Base-by-base conservation (phyloP, 2,888 invertebrate genomes). In the Pycnomerus fuliginosus region DNA sequence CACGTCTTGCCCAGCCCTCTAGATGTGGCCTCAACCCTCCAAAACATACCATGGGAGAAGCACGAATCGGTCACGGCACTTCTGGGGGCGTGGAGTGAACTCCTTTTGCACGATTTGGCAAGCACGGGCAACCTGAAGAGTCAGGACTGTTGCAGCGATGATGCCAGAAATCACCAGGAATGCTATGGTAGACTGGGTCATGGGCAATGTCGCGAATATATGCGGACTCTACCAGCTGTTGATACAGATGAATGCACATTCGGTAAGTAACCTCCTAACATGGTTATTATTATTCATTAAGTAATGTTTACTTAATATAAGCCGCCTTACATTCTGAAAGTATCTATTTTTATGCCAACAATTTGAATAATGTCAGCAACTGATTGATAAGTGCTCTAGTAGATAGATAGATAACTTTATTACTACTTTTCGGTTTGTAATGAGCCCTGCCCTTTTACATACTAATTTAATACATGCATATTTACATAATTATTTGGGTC, bases 51-150 rank as follows among this genome's bases (percentile, higher is more conserved):
- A 16, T 72, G 78, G 10, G 69, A 73, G 0, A 75, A 80, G 30
- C 88, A 88, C 68, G 85, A 85, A 55, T 87, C 84, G 52, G 82
- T 89, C 17, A 88, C 86, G 16, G 85, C 87, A 57, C 76, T 90
- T 61, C 70, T 88, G 30, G 87, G 88, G 0, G 83, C 88, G 0
- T 90, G 90, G 90, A 84, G 88, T 27, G 86, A 88, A 60, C 69
- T 90, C 15, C 65, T 90, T 14, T 75, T 85, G 56, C 82, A 83
- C 48, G 90, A 90, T 63, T 75, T 90, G 32, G 80, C 84, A 3
- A 77, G 79, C 34, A 84, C 86, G 3, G 76, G 82, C 7, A 83
- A 84, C 64, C 70, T 81, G 24, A 71, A 74, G 36, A 76, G 65
- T 52, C 76, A 78, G 56, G 73, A 76, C 41, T 77, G 76, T 37